Evolutionary conservation across 2,113 vertebrate species (phyloP), one percentile per base, ranked within the genome.

Genomic region (Acanthisitta chloris): DNA sequence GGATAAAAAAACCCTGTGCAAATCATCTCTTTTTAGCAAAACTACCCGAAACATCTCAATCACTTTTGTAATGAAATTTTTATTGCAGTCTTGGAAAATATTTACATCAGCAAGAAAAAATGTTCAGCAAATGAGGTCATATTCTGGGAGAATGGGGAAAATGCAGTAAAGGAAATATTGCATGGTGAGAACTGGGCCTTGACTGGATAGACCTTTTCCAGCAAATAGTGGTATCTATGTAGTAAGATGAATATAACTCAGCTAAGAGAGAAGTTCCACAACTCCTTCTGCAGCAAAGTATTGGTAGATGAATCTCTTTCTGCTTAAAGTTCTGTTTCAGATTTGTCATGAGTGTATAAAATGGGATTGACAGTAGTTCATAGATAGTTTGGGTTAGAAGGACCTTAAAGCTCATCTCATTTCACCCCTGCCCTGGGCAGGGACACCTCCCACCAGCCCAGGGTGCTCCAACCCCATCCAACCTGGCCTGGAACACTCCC

Each of bases 11-110:
- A 82, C n/a, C n/a, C n/a, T 9, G 64, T 81, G 43, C 82, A 90
- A 91, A 96, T 88, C 51, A 90, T 93, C 71, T 92, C 71, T 86
- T 95, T 88, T 96, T 86, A 91, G 38, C 38, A 94, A 79, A 97
- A 88, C 88, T 51, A 81, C 67, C 52, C 65, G 14, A 94, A 96
- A 93, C 54, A 71, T 94, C 90, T 93, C 91, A 81, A 92, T 96
- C 92, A 78, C 72, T 92, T 73, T 6, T 28, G 29, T 92, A 95
- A 96, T 97, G 90, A 92, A 81, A 38, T 81, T 94, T 96, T 96
- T 94, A 96, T 81, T 83, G 48, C 72, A 0, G 28, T 2, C 5
- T 64, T 92, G 14, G 90, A 81, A 94, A 94, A 96, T 95, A 92
- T 96, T 96, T 96, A 81, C 90, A 86, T 91, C 5, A 91, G 74